Conservation (phyloP, 1,140 invertebrate genomes). For the Euschistus heros region DNA sequence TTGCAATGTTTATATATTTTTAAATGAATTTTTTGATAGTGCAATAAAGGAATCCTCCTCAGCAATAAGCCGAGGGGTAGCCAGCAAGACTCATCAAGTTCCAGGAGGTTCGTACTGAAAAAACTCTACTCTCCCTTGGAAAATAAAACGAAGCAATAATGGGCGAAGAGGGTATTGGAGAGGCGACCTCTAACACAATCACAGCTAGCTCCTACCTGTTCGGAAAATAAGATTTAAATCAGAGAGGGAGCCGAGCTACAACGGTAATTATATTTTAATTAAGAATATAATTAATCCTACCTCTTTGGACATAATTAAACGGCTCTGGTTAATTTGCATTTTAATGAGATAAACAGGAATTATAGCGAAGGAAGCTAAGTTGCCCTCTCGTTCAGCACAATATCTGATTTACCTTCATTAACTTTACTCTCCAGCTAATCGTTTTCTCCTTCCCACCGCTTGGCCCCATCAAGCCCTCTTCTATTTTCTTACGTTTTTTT, state of each 20-base stretch:
- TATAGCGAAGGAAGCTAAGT: slow-evolving; percentile 2
- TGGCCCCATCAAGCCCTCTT: neutral
- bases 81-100: too few species aligned
- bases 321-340: slow-evolving; percentile 24
- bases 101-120: too few species aligned
- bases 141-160: too few species aligned
- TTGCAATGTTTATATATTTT: too few species aligned
- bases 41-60: too few species aligned
- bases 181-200: too few species aligned
- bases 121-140: too few species aligned
- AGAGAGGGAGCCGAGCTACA: slow-evolving; percentile 2
- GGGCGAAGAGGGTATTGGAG: too few species aligned
- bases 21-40: too few species aligned
- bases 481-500: neutral
- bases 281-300: slow-evolving; percentile 26
- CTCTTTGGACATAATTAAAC: slow-evolving; percentile 25
- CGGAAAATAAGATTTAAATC: slow-evolving; percentile 23
- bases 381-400: neutral
- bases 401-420: slow-evolving; percentile 16
- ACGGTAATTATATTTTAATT: slow-evolving; percentile 26
- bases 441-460: neutral
- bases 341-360: slow-evolving; percentile 26
- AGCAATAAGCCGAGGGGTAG: too few species aligned
- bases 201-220: neutral
- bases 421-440: neutral